Evolutionary conservation across 2,888 invertebrate genomes (phyloP).

Genomic region (Nesidiocoris tenuis): DNA sequence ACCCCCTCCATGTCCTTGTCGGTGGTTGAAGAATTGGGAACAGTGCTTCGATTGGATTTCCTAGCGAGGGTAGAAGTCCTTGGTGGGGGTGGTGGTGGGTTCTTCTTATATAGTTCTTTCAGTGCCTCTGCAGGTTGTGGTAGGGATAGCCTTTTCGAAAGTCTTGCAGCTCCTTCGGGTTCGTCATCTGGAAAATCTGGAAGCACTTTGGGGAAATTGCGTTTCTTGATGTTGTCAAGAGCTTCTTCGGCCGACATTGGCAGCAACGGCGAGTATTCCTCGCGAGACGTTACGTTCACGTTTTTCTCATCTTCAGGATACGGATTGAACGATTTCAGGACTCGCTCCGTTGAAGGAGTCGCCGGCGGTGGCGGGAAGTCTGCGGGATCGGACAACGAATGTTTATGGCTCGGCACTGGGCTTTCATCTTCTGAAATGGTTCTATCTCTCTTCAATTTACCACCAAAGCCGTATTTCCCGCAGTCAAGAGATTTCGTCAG

Average conservation of each 20-base stretch:
- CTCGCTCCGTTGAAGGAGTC: conserved; percentile 15
- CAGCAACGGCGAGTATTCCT: conserved; percentile 52
- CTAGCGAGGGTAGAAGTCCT: conserved; percentile 68
- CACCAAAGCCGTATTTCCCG: conserved; percentile 45
- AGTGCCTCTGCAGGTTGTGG: conserved; percentile 40
- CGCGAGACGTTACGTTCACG: conserved; percentile 70
- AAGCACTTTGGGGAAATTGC: conserved; percentile 81
- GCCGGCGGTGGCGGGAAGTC: conserved; percentile 39
- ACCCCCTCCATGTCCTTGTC: conserved; percentile 35
- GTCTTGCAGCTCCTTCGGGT: conserved; percentile 22
- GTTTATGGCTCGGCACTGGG: conserved; percentile 47
- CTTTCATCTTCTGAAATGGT: conserved; percentile 49
- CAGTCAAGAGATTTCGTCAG: conserved; percentile 59
- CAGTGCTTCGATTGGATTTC: conserved; percentile 53
- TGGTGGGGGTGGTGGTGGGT: conserved; percentile 72
- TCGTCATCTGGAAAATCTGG: conserved; percentile 63
- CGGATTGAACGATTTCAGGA: conserved; percentile 35
- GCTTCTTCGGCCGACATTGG: conserved; percentile 63
- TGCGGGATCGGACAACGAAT: conserved; percentile 50
- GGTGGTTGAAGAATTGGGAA: conserved; percentile 43
- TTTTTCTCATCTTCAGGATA: conserved; percentile 18
- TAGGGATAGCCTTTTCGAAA: conserved; percentile 49
- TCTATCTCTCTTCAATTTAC: conserved; percentile 48
- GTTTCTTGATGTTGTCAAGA: conserved; percentile 68
- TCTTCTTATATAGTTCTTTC: conserved; percentile 45